Base-by-base conservation (phyloP, 1,140 invertebrate genomes). In the Pogonus chalceus region DNA sequence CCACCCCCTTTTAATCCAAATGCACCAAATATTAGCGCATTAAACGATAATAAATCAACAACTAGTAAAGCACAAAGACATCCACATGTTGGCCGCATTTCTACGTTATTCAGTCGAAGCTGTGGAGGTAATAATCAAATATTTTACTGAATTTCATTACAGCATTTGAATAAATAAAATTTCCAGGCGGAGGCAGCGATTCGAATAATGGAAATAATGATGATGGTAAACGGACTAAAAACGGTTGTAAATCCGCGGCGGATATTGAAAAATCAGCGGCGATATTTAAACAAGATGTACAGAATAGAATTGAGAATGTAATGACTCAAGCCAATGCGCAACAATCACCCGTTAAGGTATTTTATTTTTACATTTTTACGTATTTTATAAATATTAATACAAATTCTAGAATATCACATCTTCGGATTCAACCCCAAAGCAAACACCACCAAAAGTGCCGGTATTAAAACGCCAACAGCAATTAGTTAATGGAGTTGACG, bases 1-100 rank as follows among this genome's bases (percentile, higher is more conserved):
- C 69, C 72, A 4, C 65, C 72, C 23, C 71, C 75, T 35, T 67
- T 68, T 20, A 58, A 68, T 7, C 72, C 69, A 60, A 69, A 68
- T 52, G 62, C 65, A 24, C 62, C 64, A 10, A 53, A 10, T n/a
- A 21, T 16, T 46, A 20, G 1, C 20, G 26, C 12, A 22, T 46
- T 18, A 12, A 24, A 23, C 20, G 52, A n/a, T 23, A 54, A 31
- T 23, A 50, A 20, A 43, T 49, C 35, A 24, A 51, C 10, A 20
- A 49, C 64, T 63, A 1, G 55, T 58, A 39, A 62, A 54, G 2
- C 51, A 60, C 51, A 58, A 55, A 31, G 48, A 20, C 22, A 20
- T 12, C 14, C 47, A 48, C 49, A 26, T 52, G n/a, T 53, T 35
- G 21, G 39, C 43, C 14, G 48, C 52, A n/a, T 37, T 4, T 12